Evolutionary conservation across 2,888 invertebrate genomes (phyloP).

Genomic region (Melanostoma scalare): DNA sequence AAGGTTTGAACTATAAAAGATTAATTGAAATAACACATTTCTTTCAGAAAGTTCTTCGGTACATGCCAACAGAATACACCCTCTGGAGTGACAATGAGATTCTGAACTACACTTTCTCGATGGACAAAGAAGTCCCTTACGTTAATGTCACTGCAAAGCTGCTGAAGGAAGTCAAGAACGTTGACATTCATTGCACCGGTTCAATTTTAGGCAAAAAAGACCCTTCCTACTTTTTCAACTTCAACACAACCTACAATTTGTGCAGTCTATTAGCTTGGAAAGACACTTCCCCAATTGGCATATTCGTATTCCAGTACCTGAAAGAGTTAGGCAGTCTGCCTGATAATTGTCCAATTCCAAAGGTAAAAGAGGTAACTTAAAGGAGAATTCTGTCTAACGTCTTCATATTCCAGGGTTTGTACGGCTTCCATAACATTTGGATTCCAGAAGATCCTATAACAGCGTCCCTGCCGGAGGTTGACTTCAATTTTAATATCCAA

Average conservation of each 20-base stretch:
- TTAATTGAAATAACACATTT: background rate
- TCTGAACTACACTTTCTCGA: slow-evolving; percentile 76
- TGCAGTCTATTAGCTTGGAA: slow-evolving; percentile 77
- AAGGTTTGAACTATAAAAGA: background rate
- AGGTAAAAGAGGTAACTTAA: slow-evolving; percentile 74
- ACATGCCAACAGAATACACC: slow-evolving; percentile 78
- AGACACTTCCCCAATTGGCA: slow-evolving; percentile 77
- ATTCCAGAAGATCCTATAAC: slow-evolving; percentile 79
- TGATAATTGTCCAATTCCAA: slow-evolving; percentile 78
- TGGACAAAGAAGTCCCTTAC: slow-evolving; percentile 78
- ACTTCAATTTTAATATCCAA: slow-evolving; percentile 76
- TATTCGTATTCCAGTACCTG: slow-evolving; percentile 76
- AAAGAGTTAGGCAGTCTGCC: slow-evolving; percentile 77
- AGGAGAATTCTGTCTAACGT: too few relatives aligned
- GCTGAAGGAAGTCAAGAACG: slow-evolving; percentile 76
- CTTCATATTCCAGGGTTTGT: slow-evolving; percentile 78
- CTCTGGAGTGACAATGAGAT: slow-evolving; percentile 79
- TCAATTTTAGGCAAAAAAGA: slow-evolving; percentile 77
- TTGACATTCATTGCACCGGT: slow-evolving; percentile 77
- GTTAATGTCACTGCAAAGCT: slow-evolving; percentile 78
- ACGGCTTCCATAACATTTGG: slow-evolving; percentile 79
- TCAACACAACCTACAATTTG: slow-evolving; percentile 78
- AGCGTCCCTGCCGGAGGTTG: slow-evolving; percentile 77
- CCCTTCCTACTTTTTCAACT: slow-evolving; percentile 74
- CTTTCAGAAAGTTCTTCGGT: slow-evolving; percentile 79